Base-by-base conservation (phyloP, 2,113 vertebrate genomes). In the Nibea coibor region DNA sequence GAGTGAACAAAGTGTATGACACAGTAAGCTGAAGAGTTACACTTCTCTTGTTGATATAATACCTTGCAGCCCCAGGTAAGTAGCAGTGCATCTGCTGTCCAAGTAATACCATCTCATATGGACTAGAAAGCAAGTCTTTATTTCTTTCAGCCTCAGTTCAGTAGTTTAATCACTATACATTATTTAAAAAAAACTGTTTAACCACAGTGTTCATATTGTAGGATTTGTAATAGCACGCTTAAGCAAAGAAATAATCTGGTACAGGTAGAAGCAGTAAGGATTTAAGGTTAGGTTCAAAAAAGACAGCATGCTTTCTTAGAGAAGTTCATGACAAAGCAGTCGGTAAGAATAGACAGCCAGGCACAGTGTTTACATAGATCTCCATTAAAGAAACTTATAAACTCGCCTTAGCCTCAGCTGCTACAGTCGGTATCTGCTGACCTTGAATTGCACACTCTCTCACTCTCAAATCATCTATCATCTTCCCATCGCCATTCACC, bases 391-490 rank as follows among this genome's bases (percentile, higher is more conserved):
- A 87, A 72, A 54, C n/a, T 73, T 76, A 58, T 58, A 53, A 80
- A 80, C 73, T 68, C 67, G 68, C 59, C 62, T 74, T 35, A 42
- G 26, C 71, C 35, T 64, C 3, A 1, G n/a, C 48, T 35, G 42
- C 76, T 76, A 28, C 54, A 75, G 63, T 67, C 68, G 10, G 48
- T 82, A 79, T 83, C 86, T 81, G 62, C 85, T 85, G 86, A 93
- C 89, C 89, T 92, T 91, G 85, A 87, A 80, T 72, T 65, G 53
- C 35, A 26, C 45, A 48, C 57, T 53, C 7, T 15, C 70, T 83
- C 70, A 57, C 42, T 74, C n/a, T 77, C 42, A 81, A 92, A 85
- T 90, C 75, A 89, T 92, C 81, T 61, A 66, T 92, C 87, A 91
- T 85, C 81, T 80, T 80, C 58, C 78, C 61, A 47, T 71, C 24